A percentile compares a stretch with the other conserved stretches of the same genome.
Conservation (phyloP, 2,797 vertebrate species). For the Denticeps clupeoides region DNA sequence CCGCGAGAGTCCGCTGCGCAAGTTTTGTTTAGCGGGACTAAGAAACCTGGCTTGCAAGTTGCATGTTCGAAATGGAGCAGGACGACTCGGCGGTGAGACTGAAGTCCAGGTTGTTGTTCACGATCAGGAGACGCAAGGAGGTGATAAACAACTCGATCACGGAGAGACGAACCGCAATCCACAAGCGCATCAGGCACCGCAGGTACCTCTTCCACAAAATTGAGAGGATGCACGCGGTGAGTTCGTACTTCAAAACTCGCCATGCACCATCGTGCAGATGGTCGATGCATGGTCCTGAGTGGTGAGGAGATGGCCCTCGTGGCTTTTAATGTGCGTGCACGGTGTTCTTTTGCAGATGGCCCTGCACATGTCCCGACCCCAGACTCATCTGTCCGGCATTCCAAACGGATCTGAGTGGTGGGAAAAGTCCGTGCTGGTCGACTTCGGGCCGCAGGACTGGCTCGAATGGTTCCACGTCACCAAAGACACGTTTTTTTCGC, state of each 20-base stretch:
- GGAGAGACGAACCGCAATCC: constrained; percentile 25
- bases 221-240: constrained; percentile 40
- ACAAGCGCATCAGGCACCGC: constrained; percentile 35
- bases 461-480: constrained; percentile 57
- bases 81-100: constrained; percentile 10
- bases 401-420: constrained; percentile 41
- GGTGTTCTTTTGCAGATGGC: not conserved
- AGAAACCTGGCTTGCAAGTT: no score
- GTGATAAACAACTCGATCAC: constrained; percentile 22
- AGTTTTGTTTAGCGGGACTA: no score
- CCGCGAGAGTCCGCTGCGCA: no score
- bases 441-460: constrained; percentile 54
- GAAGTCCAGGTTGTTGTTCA: constrained; percentile 21
- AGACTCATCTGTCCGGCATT: not conserved
- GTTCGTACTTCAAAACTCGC: not conserved
- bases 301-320: no score
- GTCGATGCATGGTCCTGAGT: not conserved
- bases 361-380: not conserved
- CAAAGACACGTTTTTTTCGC: constrained; percentile 50
- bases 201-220: constrained; percentile 38
- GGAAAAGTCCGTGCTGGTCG: constrained; percentile 49
- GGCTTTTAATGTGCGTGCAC: no score
- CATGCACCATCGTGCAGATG: not conserved
- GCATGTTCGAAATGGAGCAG: constrained; percentile 17
- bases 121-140: constrained; percentile 31